Percentiles rank a stretch among this genome's conserved stretches.
phyloP scores from a whole-genome alignment of 2,888 invertebrate genomes.

The Volucella bombylans region DNA sequence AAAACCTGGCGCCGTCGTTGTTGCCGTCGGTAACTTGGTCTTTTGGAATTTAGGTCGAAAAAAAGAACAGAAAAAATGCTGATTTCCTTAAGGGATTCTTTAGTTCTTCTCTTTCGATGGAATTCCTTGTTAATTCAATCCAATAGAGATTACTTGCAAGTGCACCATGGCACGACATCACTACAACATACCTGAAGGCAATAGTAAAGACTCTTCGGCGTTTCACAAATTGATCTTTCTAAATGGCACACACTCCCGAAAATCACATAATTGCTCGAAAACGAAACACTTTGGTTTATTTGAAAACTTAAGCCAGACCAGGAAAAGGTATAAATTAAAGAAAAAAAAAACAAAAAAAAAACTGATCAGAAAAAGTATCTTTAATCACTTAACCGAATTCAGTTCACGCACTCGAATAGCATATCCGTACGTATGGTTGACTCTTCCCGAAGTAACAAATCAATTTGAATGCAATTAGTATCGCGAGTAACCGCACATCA shows the following conservation, averaged over 20 bases:
- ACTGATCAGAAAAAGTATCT: conserved; percentile 23
- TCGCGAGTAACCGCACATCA: conserved; percentile 46
- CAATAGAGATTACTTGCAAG: conserved; percentile 41
- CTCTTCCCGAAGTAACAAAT: conserved; percentile 71
- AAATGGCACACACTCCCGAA: conserved; percentile 63
- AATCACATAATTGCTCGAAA: conserved; percentile 61
- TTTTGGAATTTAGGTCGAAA: conserved; percentile 72
- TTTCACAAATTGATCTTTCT: conserved; percentile 68
- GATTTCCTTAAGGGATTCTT: conserved; percentile 62
- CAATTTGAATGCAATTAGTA: conserved; percentile 73
- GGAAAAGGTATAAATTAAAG: conserved; percentile 10
- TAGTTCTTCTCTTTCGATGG: background rate
- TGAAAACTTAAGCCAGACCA: conserved; percentile 9
- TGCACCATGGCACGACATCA: conserved; percentile 43
- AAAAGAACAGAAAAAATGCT: conserved; percentile 23
- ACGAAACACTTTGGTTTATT: conserved; percentile 40
- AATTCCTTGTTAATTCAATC: conserved; percentile 10
- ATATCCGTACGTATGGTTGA: conserved; percentile 54
- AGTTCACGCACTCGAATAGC: conserved; percentile 68
- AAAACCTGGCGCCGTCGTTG: conserved; percentile 67
- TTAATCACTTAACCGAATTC: conserved; percentile 38
- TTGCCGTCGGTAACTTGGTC: conserved; percentile 56
- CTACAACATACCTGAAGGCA: conserved; percentile 71
- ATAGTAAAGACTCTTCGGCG: conserved; percentile 60
- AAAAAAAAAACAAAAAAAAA: conserved; percentile 8